These are phyloP conservation scores for Patiria miniata DNA, from an alignment of 35 echinoderm and acorn worm species.

Conservation along the genomic window DNA sequence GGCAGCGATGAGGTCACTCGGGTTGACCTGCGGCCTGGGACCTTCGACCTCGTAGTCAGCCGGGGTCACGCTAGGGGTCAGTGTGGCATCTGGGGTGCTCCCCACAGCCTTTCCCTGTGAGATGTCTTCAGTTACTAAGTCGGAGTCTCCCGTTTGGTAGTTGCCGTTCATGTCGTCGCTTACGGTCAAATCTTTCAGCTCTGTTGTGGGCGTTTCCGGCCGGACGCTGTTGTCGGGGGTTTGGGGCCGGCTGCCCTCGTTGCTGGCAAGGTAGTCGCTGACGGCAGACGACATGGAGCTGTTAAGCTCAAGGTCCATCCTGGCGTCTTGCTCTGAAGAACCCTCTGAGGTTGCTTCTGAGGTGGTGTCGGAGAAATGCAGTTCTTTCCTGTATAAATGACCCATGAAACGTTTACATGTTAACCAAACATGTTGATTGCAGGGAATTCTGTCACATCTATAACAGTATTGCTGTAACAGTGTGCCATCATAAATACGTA, in stretches of 20 bases:
- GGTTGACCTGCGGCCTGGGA: slow-evolving; percentile 37
- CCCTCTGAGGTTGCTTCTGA: slow-evolving; percentile 37
- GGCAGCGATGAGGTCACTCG: slow-evolving; percentile 49
- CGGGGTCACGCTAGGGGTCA: slow-evolving; percentile 59
- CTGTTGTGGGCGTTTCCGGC: slow-evolving; percentile 13
- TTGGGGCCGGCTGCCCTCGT: slow-evolving; percentile 48
- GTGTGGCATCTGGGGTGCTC: background rate
- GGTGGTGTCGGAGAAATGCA: slow-evolving; percentile 44
- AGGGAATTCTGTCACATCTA: too few relatives aligned
- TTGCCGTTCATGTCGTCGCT: background rate
- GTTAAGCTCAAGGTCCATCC: slow-evolving; percentile 67
- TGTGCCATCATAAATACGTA: too few relatives aligned
- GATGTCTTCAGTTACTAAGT: background rate
- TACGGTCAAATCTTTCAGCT: slow-evolving; percentile 1
- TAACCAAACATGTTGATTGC: too few relatives aligned
- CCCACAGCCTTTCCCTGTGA: background rate
- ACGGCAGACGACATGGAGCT: slow-evolving; percentile 64
- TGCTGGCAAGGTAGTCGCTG: slow-evolving; percentile 64
- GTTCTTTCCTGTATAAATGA: slow-evolving; percentile 40
- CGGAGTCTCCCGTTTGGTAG: background rate
- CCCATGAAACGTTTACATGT: too few relatives aligned
- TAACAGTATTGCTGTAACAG: too few relatives aligned
- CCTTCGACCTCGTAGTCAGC: slow-evolving; percentile 26
- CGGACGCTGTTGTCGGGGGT: background rate
- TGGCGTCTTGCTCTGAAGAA: slow-evolving; percentile 48